Base-by-base conservation (phyloP, 2,113 vertebrate genomes). In the Ancistrus triradiatus region DNA sequence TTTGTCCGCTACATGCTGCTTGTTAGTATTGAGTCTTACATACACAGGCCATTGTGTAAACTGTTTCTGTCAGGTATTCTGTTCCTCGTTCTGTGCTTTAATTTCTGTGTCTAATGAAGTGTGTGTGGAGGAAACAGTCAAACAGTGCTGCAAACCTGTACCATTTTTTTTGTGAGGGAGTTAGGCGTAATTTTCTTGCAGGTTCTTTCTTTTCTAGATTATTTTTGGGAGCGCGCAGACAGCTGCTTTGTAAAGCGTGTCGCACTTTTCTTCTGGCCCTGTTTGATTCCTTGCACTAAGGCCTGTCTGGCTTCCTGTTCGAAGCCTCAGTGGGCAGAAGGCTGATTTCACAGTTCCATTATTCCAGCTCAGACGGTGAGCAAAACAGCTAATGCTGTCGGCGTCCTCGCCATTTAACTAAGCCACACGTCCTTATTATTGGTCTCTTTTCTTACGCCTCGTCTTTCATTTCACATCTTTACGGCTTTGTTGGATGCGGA, bases 41-140 rank as follows among this genome's bases (percentile, higher is more conserved):
- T n/a, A n/a, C n/a, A n/a, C n/a, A n/a, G n/a, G n/a, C n/a, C n/a
- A n/a, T n/a, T n/a, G n/a, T n/a, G n/a, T n/a, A n/a, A n/a, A n/a
- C n/a, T n/a, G n/a, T 31, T 28, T 52, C n/a, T 11, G 53, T 42
- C 46, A 47, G 52, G 17, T 46, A 44, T 42, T 50, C 24, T 62
- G 58, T 44, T 25, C 22, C 46, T 67, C 1, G 27, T 59, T 68
- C 4, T 14, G 14, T 35, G 31, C 43, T 19, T 7, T 67, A 64
- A 61, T 76, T 52, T 68, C 46, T 55, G 57, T 19, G 35, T 49
- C 72, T 77, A 79, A 80, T 72, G 73, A 65, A 69, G 65, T 75
- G 70, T 75, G 63, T 21, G 28, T 4, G 7, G 4, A 58, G 59
- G 62, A 56, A 69, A 72, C 40, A 62, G 5, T 52, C 51, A 63